Base-by-base conservation (phyloP, 2,888 invertebrate species). In the Theodoxus fluviatilis region DNA sequence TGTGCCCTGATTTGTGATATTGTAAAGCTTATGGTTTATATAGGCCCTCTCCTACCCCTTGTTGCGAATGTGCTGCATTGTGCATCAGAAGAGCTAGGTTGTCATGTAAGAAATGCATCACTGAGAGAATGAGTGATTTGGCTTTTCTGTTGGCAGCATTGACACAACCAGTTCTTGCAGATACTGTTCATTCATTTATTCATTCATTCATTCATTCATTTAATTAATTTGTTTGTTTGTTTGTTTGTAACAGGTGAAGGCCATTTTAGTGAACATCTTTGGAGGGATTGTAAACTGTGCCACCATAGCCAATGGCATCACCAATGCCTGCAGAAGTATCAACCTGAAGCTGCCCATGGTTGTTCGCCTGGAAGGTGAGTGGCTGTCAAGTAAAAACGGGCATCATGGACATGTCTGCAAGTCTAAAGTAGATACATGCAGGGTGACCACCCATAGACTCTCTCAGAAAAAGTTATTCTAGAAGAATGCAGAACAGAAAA, bases 221-320 rank as follows among this genome's bases (percentile, higher is more conserved):
- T 43, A 7, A 9, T 12, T 43, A 7, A n/a, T 9, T 38, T n/a
- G 28, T 35, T 33, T 12, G 7, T 63, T 33, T 64, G 15, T 57
- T 47, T 66, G 33, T 68, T 3, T 73, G 43, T 74, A 72, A 3
- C 79, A 89, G 88, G 98, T 99, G 0, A 94, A 96, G 85, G 93
- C 94, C 7, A 94, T 99, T 79, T 91, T 99, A 73, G 97, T 99
- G 0, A 99, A 99, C 89, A 96, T 99, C 1, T 99, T 99, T 89
- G 99, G 96, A 77, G 97, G 99, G 69, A 99, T 99, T 85, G 98
- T 99, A 0, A 97, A 99, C 88, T 99, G 99, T 88, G 94, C 93
- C 4, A 97, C 94, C 0, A 94, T 99, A 80, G 99, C 99, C 0
- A 94, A 93, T 82, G 99, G 99, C 55, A 94, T 99, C 78, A 93